phyloP scores from a whole-genome alignment of 2,113 vertebrate genomes.

The Tragelaphus buxtoni region DNA sequence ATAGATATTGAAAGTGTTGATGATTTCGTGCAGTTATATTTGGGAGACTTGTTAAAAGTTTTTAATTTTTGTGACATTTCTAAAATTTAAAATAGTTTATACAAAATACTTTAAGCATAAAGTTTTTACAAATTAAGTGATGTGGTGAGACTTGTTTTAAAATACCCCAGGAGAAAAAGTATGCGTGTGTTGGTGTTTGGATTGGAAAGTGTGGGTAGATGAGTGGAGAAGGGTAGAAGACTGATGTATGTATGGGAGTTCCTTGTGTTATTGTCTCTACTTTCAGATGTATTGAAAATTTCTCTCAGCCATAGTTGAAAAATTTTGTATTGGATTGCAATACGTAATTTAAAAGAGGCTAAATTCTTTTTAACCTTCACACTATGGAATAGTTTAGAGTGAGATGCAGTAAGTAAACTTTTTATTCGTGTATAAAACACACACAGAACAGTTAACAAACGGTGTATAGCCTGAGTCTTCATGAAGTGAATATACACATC shows the following conservation, averaged over 20 bases:
- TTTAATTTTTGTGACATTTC: background rate
- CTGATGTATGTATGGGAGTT: background rate
- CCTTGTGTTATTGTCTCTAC: background rate
- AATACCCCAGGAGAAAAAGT: background rate
- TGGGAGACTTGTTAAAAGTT: background rate
- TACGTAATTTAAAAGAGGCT: slow-evolving; percentile 39
- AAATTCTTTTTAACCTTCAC: background rate
- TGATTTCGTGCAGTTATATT: background rate
- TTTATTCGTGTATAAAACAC: background rate
- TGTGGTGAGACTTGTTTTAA: slow-evolving; percentile 8
- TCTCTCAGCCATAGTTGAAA: background rate
- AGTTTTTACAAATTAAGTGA: background rate
- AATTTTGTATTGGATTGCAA: background rate
- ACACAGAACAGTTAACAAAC: background rate
- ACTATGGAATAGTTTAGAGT: background rate
- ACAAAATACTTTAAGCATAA: background rate
- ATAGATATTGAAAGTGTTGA: background rate
- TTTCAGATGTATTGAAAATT: background rate
- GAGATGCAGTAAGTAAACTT: background rate
- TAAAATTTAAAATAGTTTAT: slow-evolving; percentile 1
- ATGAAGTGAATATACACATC: background rate
- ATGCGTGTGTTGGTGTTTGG: background rate
- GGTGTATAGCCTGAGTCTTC: background rate
- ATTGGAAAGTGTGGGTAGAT: background rate
- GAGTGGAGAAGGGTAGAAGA: background rate